These are phyloP conservation scores for Aurelia coerulea DNA, from an alignment of 30 jellyfish, hydroid and myxozoan species.

Conservation along the genomic window DNA sequence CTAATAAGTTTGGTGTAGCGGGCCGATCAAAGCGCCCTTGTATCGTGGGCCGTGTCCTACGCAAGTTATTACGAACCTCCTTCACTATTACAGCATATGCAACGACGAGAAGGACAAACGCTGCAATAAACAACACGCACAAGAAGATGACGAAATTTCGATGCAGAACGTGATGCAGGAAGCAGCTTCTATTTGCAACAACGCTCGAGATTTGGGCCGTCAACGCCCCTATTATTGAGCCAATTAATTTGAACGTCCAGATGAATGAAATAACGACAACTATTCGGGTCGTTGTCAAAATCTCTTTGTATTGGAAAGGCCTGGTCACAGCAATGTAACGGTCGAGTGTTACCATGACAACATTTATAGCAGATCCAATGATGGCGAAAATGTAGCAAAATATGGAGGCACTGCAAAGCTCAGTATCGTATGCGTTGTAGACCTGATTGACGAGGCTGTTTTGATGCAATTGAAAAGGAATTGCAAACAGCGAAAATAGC, in stretches of 20 bases:
- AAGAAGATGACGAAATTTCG: neutral
- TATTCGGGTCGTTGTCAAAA: conserved; percentile 7
- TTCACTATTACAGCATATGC: conserved; percentile 19
- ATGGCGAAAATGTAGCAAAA: conserved; percentile 26
- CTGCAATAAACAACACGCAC: conserved; percentile 10
- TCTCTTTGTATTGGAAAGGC: conserved; percentile 34
- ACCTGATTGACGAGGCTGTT: neutral
- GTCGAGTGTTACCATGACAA: conserved; percentile 41
- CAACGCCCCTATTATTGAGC: neutral
- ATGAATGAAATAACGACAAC: neutral
- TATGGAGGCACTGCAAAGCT: conserved; percentile 11
- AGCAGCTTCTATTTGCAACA: neutral
- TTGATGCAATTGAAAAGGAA: conserved; percentile 19
- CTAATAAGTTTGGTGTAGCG: too few species aligned
- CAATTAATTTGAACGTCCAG: conserved; percentile 7
- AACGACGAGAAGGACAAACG: neutral
- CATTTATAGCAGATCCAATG: conserved; percentile 11
- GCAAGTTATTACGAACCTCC: conserved; percentile 37
- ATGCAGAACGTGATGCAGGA: neutral
- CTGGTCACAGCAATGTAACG: conserved; percentile 42
- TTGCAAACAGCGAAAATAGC: neutral
- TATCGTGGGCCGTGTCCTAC: neutral
- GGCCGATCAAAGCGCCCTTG: too few species aligned
- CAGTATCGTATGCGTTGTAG: neutral
- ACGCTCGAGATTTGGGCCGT: neutral